phyloP scores from a whole-genome alignment of 2,888 invertebrate genomes.

The Philereme vetulata region DNA sequence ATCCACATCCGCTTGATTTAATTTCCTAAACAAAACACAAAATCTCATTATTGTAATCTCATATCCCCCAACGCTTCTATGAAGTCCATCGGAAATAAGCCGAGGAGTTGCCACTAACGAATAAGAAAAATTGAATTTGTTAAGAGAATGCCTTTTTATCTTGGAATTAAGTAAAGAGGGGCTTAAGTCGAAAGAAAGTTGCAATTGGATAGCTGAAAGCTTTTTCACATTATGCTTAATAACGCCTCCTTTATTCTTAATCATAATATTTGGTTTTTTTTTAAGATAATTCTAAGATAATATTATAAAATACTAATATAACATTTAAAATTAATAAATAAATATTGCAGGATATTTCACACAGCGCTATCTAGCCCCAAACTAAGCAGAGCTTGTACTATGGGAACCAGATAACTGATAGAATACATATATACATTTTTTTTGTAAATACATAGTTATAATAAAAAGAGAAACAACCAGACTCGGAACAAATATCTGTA shows the following conservation, averaged over 20 bases:
- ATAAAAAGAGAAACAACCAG: no score
- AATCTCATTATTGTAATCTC: constrained; percentile 15
- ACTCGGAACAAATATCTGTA: no score
- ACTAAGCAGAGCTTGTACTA: no score
- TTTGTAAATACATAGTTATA: no score
- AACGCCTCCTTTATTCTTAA: constrained; percentile 7
- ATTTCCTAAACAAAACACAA: constrained; percentile 24
- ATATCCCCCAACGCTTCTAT: constrained; percentile 6
- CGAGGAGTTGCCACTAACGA: constrained; percentile 46
- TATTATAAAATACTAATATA: no score
- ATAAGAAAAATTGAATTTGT: constrained; percentile 57
- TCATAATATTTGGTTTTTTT: constrained; percentile 10
- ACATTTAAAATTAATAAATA: no score
- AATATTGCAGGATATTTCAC: no score
- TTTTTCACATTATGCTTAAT: constrained; percentile 20
- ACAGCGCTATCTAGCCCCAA: no score
- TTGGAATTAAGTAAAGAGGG: constrained; percentile 33
- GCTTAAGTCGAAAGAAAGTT: constrained; percentile 21
- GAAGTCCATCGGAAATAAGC: constrained; percentile 46
- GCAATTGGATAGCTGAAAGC: constrained; percentile 25
- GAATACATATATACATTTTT: no score
- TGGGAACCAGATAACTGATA: no score
- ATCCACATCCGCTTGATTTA: not conserved
- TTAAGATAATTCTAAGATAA: not conserved
- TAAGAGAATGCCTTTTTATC: constrained; percentile 45